These are phyloP conservation scores for Fistularia tabacaria DNA, from an alignment of 2,797 vertebrate genomes.

Conservation along the genomic window DNA sequence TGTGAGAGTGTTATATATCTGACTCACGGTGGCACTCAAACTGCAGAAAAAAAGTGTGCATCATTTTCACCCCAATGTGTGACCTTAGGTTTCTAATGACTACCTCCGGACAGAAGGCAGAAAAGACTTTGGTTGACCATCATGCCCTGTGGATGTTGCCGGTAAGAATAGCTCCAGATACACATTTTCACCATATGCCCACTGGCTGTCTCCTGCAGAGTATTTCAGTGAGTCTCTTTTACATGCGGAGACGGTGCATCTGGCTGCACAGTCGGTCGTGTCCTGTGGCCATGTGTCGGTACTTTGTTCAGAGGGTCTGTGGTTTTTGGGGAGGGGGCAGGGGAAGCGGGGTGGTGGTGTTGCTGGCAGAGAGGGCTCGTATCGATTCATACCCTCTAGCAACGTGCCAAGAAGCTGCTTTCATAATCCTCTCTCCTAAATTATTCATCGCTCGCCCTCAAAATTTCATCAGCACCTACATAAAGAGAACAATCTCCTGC, in stretches of 20 bases:
- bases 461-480: slow-evolving; percentile 70
- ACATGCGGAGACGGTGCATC: slow-evolving; percentile 32
- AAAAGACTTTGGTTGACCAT: slow-evolving; percentile 57
- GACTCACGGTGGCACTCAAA: slow-evolving; percentile 18
- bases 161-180: slow-evolving; percentile 24
- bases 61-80: slow-evolving; percentile 1
- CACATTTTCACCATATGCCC: slow-evolving; percentile 28
- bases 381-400: slow-evolving; percentile 67
- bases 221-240: slow-evolving; percentile 33
- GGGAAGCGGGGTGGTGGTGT: not conserved
- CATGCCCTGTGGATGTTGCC: slow-evolving; percentile 53
- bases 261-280: slow-evolving; percentile 55
- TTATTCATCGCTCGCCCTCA: slow-evolving; percentile 71
- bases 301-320: slow-evolving; percentile 45
- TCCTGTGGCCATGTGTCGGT: slow-evolving; percentile 61
- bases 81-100: no score
- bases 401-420: slow-evolving; percentile 54
- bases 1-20: slow-evolving; percentile 34
- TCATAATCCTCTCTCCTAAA: slow-evolving; percentile 72
- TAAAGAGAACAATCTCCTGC: slow-evolving; percentile 58
- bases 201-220: slow-evolving; percentile 20
- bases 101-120: slow-evolving; percentile 1
- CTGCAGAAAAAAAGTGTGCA: slow-evolving; percentile 20
- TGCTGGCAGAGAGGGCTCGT: slow-evolving; percentile 25
- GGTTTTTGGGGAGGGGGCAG: slow-evolving; percentile 25